Evolutionary conservation across 2,113 vertebrate species (phyloP), one percentile per base, ranked within the genome.

Genomic region (Apteryx mantelli): DNA sequence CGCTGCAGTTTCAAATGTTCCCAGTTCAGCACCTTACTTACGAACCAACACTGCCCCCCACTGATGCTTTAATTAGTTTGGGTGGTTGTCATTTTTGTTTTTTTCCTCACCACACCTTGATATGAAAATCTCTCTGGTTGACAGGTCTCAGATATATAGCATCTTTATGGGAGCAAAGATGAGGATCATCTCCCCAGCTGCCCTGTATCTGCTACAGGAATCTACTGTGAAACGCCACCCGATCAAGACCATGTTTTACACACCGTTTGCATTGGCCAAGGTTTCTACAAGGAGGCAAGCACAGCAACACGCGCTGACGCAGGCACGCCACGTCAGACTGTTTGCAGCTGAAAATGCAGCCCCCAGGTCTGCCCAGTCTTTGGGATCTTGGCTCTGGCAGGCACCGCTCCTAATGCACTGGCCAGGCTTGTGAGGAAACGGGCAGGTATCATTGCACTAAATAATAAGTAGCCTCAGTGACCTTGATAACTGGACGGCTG

Each of bases 321-420:
- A 61, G 40, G 21, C 0, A 0, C 65, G 20, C 16, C 64, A 84
- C 21, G 6, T 66, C 16, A 25, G 36, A 40, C 5, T 4, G 18
- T 52, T 70, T 2, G 5, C 77, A 64, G 30, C n/a, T 80, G 32
- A 83, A 76, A 85, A 8, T 4, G 1, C 24, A 82, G 17, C 58
- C 60, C 44, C n/a, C 80, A 61, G 40, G 48, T 48, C 83, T 73
- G 36, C n/a, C 65, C 44, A 38, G 53, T 56, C 28, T 88, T 93
- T 63, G 50, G 80, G 25, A 30, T 75, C 17, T 34, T 71, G 40
- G 40, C 61, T 77, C 46, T 77, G 38, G 18, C 24, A 38, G 38
- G 7, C 63, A 34, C 32, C 12, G 19, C 32, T 91, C 9, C 40
- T 32, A 13, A 16, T 40, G 60, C 21, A 38, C 24, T 64, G 46